Base-by-base conservation (phyloP, 2,888 invertebrate genomes). In the Caenorhabditis angaria region DNA sequence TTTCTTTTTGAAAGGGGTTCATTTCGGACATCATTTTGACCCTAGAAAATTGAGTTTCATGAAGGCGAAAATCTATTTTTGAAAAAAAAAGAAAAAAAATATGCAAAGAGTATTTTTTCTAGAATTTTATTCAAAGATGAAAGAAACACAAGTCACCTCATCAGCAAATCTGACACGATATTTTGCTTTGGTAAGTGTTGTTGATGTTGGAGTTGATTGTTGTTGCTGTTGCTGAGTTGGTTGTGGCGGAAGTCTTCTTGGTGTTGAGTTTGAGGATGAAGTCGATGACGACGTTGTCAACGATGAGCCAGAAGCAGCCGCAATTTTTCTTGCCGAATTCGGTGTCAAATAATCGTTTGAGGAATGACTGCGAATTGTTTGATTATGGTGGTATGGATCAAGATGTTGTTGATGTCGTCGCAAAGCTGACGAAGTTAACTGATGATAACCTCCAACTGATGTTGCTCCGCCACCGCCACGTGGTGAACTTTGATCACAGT, bases 91-190 rank as follows among this genome's bases (percentile, higher is more conserved):
- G 10, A 3, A 24, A n/a, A 22, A 18, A 18, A 18, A 56, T 51
- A 6, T 4, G 24, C 32, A 54, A 10, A 47, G 12, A n/a, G n/a
- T n/a, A 24, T 29, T 25, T 60, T 57, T 60, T 4, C 28, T 32
- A 10, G 32, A 32, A 32, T 8, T 32, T 32, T 12, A 8, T 32
- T 32, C 12, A 32, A 8, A 6, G 5, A 6, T 18, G 48, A 55
- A 64, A 5, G 14, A 41, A 18, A 14, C 2, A 14, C 14, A 61
- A 58, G 61, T 35, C 47, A 81, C 81, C 65, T 82, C 78, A 72
- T 82, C 82, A 28, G 82, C 82, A 65, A 82, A 82, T 53, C 82
- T 64, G 27, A 82, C 82, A 24, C 82, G 71, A 53, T 79, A 81
- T 63, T 80, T 73, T 48, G 74, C 60, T 62, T 78, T 70, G 48